These are phyloP conservation scores for Caenorhabditis remanei DNA, from an alignment of 1,140 invertebrate species.

Conservation along the genomic window DNA sequence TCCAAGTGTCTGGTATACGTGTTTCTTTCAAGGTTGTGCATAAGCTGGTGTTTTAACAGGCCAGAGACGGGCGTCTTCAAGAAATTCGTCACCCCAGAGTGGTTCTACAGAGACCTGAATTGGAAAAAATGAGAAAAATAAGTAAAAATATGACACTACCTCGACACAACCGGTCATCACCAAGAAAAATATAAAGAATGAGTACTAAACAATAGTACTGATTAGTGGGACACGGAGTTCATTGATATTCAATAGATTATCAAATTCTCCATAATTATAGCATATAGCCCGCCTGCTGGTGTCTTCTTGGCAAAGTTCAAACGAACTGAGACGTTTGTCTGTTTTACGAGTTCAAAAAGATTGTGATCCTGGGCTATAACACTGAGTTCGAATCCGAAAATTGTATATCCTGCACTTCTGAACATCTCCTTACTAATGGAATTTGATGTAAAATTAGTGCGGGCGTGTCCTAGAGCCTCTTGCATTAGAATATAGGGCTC, in stretches of 20 bases:
- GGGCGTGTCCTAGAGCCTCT: neutral
- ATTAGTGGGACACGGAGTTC: neutral
- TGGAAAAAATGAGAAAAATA: too few relatives aligned
- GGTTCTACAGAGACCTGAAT: too few relatives aligned
- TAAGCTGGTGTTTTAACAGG: too few relatives aligned
- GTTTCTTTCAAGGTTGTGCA: too few relatives aligned
- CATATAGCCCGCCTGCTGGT: neutral
- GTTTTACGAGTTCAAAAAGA: neutral
- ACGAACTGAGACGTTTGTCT: neutral
- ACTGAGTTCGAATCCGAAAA: constrained; percentile 4
- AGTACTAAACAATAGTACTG: neutral
- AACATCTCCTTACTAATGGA: neutral
- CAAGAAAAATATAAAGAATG: neutral
- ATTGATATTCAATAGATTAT: too few relatives aligned
- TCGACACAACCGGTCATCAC: too few relatives aligned
- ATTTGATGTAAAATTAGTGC: neutral
- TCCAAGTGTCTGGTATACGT: too few relatives aligned
- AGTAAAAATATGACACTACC: too few relatives aligned
- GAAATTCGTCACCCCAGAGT: too few relatives aligned
- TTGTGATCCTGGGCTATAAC: neutral
- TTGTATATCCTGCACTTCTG: neutral
- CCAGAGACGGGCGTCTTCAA: too few relatives aligned
- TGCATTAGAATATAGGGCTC: neutral
- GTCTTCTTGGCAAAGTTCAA: neutral
- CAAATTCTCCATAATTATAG: neutral